Base-by-base conservation (phyloP, 1,140 invertebrate species). In the Listronotus bonariensis region DNA sequence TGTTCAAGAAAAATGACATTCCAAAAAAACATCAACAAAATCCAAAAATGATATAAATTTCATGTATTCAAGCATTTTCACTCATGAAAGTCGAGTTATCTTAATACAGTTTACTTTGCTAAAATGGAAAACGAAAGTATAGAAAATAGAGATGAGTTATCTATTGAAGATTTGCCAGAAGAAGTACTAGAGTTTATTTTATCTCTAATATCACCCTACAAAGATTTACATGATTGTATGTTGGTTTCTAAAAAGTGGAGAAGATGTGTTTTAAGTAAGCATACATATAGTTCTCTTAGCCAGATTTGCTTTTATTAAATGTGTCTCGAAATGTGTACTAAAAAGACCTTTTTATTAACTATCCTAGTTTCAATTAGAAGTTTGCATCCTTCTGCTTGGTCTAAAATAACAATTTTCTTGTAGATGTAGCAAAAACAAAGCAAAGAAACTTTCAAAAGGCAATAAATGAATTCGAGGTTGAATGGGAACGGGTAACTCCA, bases 131-230 rank as follows among this genome's bases (percentile, higher is more conserved):
- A n/a, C 10, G 43, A 12, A 10, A 38, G 10, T 14, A 17, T 11
- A 7, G 0, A 32, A 12, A 2, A 17, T 14, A 38, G 45, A 14
- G 54, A 66, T 56, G 36, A 11, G 12, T 18, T 54, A 34, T 42
- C 82, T 43, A 84, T 89, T 58, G 84, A 89, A 72, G 85, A 87
- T 76, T 81, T 97, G 61, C 95, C 96, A 8, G 92, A 96, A 79
- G 93, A 97, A 85, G 87, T 97, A 48, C 80, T 97, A 55, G 95
- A 97, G 79, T 95, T 93, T 77, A 95, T 97, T 75, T 84, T 97
- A 62, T 87, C 88, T 67, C 85, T 93, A 75, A 81, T 97, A 69
- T 91, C 93, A 61, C 94, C 94, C 14, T 97, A 97, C 75, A 87
- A 88, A 79, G 93, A 96, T 83, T 81, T 97, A 58, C 87, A 93